phyloP scores from a whole-genome alignment of 2,888 invertebrate species.

The Axea sp. region DNA sequence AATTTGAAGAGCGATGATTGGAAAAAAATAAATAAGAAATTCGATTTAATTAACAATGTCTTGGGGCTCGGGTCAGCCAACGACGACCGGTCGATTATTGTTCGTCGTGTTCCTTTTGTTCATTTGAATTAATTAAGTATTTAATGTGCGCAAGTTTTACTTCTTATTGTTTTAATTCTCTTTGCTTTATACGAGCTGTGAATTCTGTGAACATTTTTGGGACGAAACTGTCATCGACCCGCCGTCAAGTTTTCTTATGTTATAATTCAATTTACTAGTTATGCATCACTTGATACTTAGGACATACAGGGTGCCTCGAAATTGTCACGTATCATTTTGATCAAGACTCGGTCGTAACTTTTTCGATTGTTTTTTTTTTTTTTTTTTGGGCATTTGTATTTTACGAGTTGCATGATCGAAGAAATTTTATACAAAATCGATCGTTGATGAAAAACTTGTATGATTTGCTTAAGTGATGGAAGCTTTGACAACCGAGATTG shows the following conservation, averaged over 20 bases:
- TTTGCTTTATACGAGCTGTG: too few species aligned
- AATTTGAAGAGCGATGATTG: slow-evolving; percentile 8
- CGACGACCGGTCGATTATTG: slow-evolving; percentile 16
- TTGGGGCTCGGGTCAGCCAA: slow-evolving; percentile 39
- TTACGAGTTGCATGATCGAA: slow-evolving; percentile 6
- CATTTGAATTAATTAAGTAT: too few species aligned
- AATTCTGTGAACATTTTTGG: background rate
- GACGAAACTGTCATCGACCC: slow-evolving; percentile 13
- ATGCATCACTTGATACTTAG: slow-evolving; percentile 44
- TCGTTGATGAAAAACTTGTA: slow-evolving; percentile 6
- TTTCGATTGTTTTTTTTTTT: background rate
- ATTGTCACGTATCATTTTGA: slow-evolving; percentile 28
- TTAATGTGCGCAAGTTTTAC: background rate
- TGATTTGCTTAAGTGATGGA: slow-evolving; percentile 3
- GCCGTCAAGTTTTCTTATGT: slow-evolving; percentile 27
- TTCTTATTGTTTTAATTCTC: too few species aligned
- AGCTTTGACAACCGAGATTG: slow-evolving; percentile 14
- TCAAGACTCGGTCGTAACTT: slow-evolving; percentile 7
- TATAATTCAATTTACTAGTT: slow-evolving; percentile 56
- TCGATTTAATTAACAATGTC: slow-evolving; percentile 18
- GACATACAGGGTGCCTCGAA: slow-evolving; percentile 40
- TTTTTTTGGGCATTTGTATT: background rate
- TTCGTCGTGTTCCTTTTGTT: background rate
- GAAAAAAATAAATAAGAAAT: slow-evolving; percentile 13
- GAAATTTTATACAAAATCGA: slow-evolving; percentile 36